These are phyloP conservation scores for Anodontia alba DNA, from an alignment of 2,888 invertebrate species.

Conservation along the genomic window DNA sequence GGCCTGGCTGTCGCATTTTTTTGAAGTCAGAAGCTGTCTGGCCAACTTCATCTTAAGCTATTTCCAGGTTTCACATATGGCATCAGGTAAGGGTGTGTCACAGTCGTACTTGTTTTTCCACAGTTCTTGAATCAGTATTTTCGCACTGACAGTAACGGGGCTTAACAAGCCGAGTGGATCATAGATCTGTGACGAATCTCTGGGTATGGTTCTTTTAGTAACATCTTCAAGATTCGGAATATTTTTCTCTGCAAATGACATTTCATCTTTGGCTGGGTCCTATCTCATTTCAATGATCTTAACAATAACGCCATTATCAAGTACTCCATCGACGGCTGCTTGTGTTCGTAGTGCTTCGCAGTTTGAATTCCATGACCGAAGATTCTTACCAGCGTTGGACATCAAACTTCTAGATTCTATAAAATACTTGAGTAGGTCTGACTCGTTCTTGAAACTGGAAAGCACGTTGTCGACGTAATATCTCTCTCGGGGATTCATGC, in stretches of 20 bases:
- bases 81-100: not conserved
- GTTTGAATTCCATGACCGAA: not conserved
- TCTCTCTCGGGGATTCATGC: constrained; percentile 10
- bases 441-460: constrained; percentile 18
- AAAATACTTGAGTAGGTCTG: not conserved
- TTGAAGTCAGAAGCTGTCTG: constrained; percentile 13
- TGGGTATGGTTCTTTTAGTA: not conserved
- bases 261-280: constrained; percentile 32
- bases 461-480: constrained; percentile 53
- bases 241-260: constrained; percentile 1
- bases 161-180: constrained; percentile 31
- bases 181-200: constrained; percentile 1
- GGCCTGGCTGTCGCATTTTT: too few species aligned
- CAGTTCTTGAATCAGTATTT: constrained; percentile 36
- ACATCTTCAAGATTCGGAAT: not conserved
- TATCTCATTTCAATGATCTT: constrained; percentile 46
- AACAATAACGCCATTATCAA: not conserved
- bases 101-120: constrained; percentile 25
- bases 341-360: not conserved
- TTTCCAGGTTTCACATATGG: not conserved
- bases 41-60: not conserved
- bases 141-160: constrained; percentile 26
- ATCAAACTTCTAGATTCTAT: not conserved
- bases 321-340: constrained; percentile 21
- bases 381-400: not conserved